A percentile compares a stretch with the other conserved stretches of the same genome.
These are phyloP conservation scores for Protaetia brevitarsis DNA, from an alignment of 1,140 invertebrate genomes.

Conservation along the genomic window DNA sequence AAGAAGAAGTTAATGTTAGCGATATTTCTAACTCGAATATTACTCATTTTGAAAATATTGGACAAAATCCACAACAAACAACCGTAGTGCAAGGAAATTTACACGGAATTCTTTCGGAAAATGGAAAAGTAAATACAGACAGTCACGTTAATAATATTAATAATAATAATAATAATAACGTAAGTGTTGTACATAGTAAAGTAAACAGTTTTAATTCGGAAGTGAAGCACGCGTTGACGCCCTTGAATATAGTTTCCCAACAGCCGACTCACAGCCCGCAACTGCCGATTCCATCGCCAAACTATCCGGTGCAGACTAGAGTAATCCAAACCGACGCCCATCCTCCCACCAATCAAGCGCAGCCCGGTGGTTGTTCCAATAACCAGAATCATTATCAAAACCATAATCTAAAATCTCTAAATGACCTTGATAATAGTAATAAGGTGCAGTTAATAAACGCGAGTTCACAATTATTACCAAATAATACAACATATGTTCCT, in stretches of 20 bases:
- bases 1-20: background rate
- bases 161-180: no score
- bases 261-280: constrained; percentile 41
- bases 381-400: constrained; percentile 10
- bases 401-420: background rate
- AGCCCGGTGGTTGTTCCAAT: background rate
- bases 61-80: no score
- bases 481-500: constrained; percentile 38
- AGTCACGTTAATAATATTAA: background rate
- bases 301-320: constrained; percentile 40
- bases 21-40: constrained; percentile 2
- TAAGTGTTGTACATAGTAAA: constrained; percentile 12
- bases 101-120: background rate
- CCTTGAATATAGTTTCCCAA: constrained; percentile 32
- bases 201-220: constrained; percentile 32
- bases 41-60: no score
- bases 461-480: constrained; percentile 30
- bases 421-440: background rate
- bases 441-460: constrained; percentile 2
- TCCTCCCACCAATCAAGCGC: background rate
- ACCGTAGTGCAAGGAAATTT: no score
- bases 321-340: background rate
- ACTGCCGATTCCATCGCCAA: constrained; percentile 42
- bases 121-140: background rate
- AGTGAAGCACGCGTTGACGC: constrained; percentile 42